Percentiles rank a stretch among this genome's conserved stretches.
phyloP scores from a whole-genome alignment of 2,888 invertebrate genomes.

The Synanthedon formicaeformis region DNA sequence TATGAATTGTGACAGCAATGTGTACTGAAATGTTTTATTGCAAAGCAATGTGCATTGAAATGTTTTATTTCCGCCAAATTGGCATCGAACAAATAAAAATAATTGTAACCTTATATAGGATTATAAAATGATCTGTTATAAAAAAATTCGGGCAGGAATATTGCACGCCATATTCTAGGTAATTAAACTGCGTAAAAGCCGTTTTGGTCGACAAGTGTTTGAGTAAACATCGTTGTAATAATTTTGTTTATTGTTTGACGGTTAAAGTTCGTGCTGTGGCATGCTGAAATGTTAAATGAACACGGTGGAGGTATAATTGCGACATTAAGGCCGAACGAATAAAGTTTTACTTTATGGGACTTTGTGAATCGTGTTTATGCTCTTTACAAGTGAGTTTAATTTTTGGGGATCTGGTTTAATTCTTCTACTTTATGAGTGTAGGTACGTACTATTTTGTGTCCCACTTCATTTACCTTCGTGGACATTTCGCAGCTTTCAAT shows the following conservation, averaged over 20 bases:
- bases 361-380: no score
- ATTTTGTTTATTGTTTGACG: background rate
- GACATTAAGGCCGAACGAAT: background rate
- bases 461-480: no score
- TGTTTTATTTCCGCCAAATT: background rate
- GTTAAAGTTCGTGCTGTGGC: slow-evolving; percentile 9
- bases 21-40: background rate
- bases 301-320: background rate
- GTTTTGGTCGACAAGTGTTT: background rate
- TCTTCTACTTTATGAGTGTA: no score
- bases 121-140: background rate
- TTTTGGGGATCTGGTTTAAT: no score
- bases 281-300: slow-evolving; percentile 6
- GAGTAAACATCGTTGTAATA: background rate
- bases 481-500: no score
- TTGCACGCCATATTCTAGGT: background rate
- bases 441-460: no score
- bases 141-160: background rate
- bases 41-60: background rate
- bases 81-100: background rate
- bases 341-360: background rate
- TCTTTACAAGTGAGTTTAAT: no score
- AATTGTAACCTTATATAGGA: background rate
- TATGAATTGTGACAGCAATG: background rate
- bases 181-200: background rate